phyloP scores from a whole-genome alignment of 2,113 vertebrate genomes.

The Bombycilla garrulus region DNA sequence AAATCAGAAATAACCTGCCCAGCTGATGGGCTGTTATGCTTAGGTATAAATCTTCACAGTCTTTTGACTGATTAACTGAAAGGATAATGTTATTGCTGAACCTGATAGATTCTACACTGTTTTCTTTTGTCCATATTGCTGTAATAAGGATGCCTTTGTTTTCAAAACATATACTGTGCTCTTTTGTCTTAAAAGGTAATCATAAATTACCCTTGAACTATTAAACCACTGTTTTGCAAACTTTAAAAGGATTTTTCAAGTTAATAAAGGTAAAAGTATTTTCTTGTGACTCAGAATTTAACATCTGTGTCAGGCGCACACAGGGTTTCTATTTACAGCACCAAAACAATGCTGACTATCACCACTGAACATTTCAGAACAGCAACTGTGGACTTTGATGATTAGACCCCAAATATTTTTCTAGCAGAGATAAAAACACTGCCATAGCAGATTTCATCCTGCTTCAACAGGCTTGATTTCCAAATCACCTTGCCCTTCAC shows the following conservation, averaged over 20 bases:
- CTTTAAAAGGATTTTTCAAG: neutral
- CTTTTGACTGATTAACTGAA: neutral
- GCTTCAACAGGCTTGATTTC: neutral
- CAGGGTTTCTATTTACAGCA: neutral
- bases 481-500: neutral
- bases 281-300: neutral
- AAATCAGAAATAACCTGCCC: neutral
- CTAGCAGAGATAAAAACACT: neutral
- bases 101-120: neutral
- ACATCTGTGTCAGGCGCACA: neutral
- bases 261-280: neutral
- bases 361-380: neutral
- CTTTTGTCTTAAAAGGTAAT: neutral
- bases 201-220: neutral
- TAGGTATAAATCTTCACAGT: neutral
- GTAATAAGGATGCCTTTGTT: neutral
- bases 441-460: neutral
- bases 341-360: neutral
- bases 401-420: neutral
- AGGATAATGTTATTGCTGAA: neutral
- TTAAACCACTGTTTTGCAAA: neutral
- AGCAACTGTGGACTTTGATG: neutral
- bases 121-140: neutral
- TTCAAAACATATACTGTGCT: neutral
- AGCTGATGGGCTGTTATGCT: conserved; percentile 5